Conservation (phyloP, 2,797 vertebrate genomes). For the Protosalanx chinensis region DNA sequence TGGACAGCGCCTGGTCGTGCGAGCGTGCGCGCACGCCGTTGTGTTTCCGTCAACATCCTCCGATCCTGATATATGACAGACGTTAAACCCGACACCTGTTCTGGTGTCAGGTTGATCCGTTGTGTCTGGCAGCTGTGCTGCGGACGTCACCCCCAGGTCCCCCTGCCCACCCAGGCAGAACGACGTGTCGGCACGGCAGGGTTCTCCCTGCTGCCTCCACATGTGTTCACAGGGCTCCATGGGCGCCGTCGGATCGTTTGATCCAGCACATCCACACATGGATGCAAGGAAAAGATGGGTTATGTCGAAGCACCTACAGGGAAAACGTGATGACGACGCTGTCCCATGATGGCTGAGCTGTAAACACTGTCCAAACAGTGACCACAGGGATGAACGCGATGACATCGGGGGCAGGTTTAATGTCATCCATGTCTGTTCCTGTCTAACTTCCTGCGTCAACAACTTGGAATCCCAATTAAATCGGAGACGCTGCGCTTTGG, state of each 20-base stretch:
- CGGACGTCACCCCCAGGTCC: slow-evolving; percentile 76
- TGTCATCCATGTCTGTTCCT: slow-evolving; percentile 12
- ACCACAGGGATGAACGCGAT: slow-evolving; percentile 46
- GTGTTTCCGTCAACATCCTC: slow-evolving; percentile 42
- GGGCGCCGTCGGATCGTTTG: not conserved
- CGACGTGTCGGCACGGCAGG: slow-evolving; percentile 70
- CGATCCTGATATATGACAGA: slow-evolving; percentile 77
- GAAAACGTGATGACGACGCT: not conserved
- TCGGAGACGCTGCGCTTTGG: slow-evolving; percentile 51
- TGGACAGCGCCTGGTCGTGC: no score
- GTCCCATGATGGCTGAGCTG: not conserved
- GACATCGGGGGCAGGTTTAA: slow-evolving; percentile 31
- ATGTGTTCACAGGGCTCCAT: not conserved
- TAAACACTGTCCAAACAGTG: slow-evolving; percentile 28
- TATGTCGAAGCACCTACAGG: not conserved
- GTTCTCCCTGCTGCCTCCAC: slow-evolving; percentile 19
- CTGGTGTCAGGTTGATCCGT: no score
- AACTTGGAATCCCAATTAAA: slow-evolving; percentile 60
- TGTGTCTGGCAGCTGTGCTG: slow-evolving; percentile 75
- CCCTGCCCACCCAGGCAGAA: slow-evolving; percentile 80
- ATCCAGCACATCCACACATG: not conserved
- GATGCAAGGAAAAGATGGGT: not conserved
- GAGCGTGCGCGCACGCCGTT: slow-evolving; percentile 54
- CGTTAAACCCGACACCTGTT: slow-evolving; percentile 71
- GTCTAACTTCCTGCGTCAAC: slow-evolving; percentile 46